phyloP scores from a whole-genome alignment of 2,113 vertebrate genomes.

The Sorex fumeus region DNA sequence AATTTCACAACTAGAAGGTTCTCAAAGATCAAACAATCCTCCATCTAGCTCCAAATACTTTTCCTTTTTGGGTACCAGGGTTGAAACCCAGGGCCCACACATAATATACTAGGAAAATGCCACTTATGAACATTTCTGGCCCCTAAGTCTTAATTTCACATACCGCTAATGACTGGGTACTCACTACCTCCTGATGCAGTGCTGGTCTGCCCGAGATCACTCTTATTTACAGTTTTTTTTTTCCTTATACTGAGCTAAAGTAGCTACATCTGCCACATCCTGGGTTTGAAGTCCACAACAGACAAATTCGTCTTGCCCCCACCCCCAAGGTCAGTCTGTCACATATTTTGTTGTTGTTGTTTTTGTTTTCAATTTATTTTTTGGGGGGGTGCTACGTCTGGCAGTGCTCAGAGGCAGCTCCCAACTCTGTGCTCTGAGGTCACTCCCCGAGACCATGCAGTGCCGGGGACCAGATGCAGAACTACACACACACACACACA shows the following conservation, averaged over 20 bases:
- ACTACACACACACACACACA: no score
- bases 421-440: no score
- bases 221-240: not conserved
- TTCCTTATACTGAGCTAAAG: not conserved
- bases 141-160: not conserved
- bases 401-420: no score
- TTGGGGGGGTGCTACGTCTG: no score
- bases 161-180: not conserved
- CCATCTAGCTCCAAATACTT: conserved; percentile 9
- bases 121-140: no score
- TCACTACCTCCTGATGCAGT: not conserved
- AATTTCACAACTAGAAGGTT: conserved; percentile 8
- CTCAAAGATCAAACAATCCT: not conserved
- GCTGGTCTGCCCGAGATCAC: not conserved
- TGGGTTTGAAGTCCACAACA: not conserved
- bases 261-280: not conserved
- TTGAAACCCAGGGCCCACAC: no score
- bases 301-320: not conserved
- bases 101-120: not conserved
- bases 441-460: no score
- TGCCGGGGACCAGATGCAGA: no score
- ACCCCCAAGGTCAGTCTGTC: not conserved
- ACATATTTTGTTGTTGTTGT: not conserved
- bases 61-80: no score
- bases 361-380: no score